Percentiles rank a stretch among this genome's conserved stretches.
Conservation (phyloP, 2,888 invertebrate species). For the Melieria omissa region DNA sequence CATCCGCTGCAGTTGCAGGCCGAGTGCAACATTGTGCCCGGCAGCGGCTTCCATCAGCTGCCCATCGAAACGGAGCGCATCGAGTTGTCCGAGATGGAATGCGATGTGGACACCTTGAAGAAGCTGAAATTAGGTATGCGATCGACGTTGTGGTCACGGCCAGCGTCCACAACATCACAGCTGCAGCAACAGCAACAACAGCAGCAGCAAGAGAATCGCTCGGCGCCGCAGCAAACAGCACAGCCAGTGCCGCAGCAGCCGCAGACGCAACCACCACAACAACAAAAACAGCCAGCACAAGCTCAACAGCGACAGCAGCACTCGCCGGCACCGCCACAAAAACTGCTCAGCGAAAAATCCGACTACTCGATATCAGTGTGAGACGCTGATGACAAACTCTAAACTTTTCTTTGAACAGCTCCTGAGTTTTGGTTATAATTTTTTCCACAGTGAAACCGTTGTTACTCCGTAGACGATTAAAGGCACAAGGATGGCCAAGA, state of each 20-base stretch:
- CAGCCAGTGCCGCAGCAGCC: conserved; percentile 60
- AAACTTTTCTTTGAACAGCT: too few relatives aligned
- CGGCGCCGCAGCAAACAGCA: conserved; percentile 56
- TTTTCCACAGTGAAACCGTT: too few relatives aligned
- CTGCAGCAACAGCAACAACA: conserved; percentile 59
- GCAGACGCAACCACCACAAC: conserved; percentile 53
- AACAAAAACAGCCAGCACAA: conserved; percentile 53
- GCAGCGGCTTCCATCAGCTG: conserved; percentile 53
- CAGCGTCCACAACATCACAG: conserved; percentile 65
- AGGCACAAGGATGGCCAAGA: too few relatives aligned
- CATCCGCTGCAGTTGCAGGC: conserved; percentile 72
- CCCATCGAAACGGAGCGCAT: conserved; percentile 65
- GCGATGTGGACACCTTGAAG: conserved; percentile 79
- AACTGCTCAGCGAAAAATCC: conserved; percentile 73
- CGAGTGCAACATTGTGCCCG: conserved; percentile 60
- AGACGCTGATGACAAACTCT: conserved; percentile 47
- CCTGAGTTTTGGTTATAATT: too few relatives aligned
- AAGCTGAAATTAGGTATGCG: conserved; percentile 77
- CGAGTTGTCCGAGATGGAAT: conserved; percentile 77
- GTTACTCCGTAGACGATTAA: too few relatives aligned
- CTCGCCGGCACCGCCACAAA: conserved; percentile 66
- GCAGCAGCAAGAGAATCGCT: conserved; percentile 66
- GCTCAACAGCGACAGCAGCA: conserved; percentile 65
- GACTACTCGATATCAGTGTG: conserved; percentile 82
- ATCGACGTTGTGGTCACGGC: conserved; percentile 78